phyloP scores from a whole-genome alignment of 2,113 vertebrate genomes.

The Lanius collurio region DNA sequence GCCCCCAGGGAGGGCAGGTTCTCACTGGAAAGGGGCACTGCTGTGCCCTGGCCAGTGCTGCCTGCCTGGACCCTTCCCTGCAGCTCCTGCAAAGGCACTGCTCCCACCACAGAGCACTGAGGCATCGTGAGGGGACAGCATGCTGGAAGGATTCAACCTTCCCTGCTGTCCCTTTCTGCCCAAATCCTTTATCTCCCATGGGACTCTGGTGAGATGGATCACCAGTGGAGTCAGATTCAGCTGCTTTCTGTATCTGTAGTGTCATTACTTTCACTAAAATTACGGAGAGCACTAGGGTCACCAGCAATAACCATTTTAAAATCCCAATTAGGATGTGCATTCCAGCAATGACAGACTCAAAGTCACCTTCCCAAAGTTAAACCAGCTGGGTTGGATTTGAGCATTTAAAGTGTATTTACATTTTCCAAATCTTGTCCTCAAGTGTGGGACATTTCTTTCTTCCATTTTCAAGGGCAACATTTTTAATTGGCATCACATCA shows the following conservation, averaged over 20 bases:
- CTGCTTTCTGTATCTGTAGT: background rate
- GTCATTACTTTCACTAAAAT: background rate
- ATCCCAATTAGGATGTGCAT: background rate
- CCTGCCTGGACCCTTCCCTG: background rate
- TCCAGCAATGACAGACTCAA: background rate
- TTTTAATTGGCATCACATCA: background rate
- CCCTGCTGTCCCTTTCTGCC: background rate
- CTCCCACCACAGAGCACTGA: background rate
- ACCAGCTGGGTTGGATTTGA: background rate
- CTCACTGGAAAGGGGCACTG: background rate
- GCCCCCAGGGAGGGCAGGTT: background rate
- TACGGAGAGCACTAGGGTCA: background rate
- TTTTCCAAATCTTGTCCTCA: background rate
- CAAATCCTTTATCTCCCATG: rapidly evolving
- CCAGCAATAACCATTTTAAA: background rate
- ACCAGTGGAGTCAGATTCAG: background rate
- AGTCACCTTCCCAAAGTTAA: background rate
- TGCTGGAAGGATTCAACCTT: background rate
- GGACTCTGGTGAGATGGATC: background rate
- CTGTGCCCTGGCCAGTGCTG: background rate
- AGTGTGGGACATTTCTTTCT: background rate
- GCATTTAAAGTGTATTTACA: background rate
- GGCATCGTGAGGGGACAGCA: rapidly evolving
- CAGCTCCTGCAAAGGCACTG: background rate
- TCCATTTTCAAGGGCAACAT: background rate